These are phyloP conservation scores for Pipistrellus pipistrellus DNA, from an alignment of 2,797 vertebrate genomes.

Conservation along the genomic window DNA sequence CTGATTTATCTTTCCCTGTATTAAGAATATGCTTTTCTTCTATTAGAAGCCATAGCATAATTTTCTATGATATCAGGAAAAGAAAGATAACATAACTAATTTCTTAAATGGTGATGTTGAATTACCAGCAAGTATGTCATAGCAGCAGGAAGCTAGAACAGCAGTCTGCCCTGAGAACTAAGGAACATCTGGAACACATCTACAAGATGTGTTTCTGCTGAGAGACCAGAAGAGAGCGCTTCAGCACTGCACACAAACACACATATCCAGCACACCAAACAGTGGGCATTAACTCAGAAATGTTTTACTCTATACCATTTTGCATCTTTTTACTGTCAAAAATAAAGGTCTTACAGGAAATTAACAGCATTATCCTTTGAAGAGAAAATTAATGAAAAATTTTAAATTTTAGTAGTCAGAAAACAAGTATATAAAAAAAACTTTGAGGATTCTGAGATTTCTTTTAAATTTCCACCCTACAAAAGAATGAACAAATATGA, in stretches of 20 bases:
- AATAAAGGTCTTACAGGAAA: constrained; percentile 51
- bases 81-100: constrained; percentile 87
- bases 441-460: not conserved
- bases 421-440: not conserved
- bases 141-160: constrained; percentile 84
- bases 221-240: constrained; percentile 91
- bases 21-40: constrained; percentile 90
- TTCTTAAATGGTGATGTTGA: constrained; percentile 85
- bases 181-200: constrained; percentile 86
- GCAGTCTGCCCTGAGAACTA: constrained; percentile 82
- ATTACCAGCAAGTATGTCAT: constrained; percentile 84
- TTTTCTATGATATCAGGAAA: constrained; percentile 86
- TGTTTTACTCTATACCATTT: constrained; percentile 7
- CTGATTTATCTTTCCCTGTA: constrained; percentile 73
- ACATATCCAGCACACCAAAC: not conserved
- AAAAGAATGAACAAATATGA: constrained; percentile 48
- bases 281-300: constrained; percentile 47
- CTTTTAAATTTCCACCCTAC: constrained; percentile 4
- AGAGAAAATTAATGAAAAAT: constrained; percentile 77
- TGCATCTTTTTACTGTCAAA: constrained; percentile 32
- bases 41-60: constrained; percentile 85
- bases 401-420: constrained; percentile 60
- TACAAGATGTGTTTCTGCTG: constrained; percentile 53
- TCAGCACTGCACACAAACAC: constrained; percentile 71
- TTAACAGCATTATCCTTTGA: constrained; percentile 69